Evolutionary conservation across 2,797 vertebrate genomes (phyloP).

Genomic region (Cuculus canorus): DNA sequence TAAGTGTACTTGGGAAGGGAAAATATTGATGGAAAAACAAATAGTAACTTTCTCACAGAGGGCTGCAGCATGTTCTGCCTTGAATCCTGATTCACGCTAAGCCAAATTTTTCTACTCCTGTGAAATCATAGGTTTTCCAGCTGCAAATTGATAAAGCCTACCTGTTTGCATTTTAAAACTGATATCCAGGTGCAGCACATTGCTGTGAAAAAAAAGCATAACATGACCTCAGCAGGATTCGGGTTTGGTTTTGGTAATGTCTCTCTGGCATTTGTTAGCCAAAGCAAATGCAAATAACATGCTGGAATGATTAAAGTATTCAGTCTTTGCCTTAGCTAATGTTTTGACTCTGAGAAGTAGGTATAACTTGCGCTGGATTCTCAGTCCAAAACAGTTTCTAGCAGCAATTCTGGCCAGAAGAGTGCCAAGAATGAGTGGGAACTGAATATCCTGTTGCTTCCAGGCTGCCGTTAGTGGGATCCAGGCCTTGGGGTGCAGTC

Average conservation of each 20-base stretch:
- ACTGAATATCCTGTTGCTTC: neutral
- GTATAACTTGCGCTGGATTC: neutral
- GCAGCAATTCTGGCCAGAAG: neutral
- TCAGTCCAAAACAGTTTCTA: neutral
- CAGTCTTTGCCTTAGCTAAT: neutral
- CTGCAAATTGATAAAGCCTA: constrained; percentile 25
- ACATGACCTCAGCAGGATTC: constrained; percentile 18
- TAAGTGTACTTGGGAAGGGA: constrained; percentile 24
- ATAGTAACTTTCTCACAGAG: neutral
- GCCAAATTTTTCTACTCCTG: neutral
- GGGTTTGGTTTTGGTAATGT: constrained; percentile 3
- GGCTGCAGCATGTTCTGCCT: neutral
- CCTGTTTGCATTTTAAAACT: constrained; percentile 5
- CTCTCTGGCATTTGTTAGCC: constrained; percentile 36
- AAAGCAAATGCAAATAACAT: constrained; percentile 59
- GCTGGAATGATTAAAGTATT: constrained; percentile 38
- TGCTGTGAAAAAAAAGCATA: neutral
- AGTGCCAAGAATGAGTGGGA: neutral
- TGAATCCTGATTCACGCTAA: neutral
- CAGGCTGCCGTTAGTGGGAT: neutral
- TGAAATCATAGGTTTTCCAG: constrained; percentile 30
- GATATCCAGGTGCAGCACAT: constrained; percentile 14
- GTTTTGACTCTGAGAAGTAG: constrained; percentile 43
- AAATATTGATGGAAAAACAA: constrained; percentile 51
- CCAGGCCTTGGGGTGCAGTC: neutral